Evolutionary conservation across 2,797 vertebrate species (phyloP), one percentile per base, ranked within the genome.

Genomic region (Megalops cyprinoides): DNA sequence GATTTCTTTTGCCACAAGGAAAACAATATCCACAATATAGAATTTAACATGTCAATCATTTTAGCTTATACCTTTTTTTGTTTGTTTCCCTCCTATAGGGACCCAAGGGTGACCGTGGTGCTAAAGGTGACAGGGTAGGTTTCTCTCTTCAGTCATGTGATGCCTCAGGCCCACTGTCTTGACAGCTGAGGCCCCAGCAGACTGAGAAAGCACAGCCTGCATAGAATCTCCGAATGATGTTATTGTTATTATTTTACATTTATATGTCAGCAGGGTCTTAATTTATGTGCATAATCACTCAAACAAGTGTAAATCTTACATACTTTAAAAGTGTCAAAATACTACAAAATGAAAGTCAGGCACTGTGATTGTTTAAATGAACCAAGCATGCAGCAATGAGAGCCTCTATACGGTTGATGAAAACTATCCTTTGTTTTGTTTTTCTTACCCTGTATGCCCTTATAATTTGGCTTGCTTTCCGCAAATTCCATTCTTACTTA

Each of bases 91-190:
- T 77, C 55, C 69, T 49, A 67, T 79, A 94, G 94, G 95, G 94
- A 92, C 96, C 97, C 88, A 95, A 90, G 84, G 97, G 97, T 94
- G 93, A 95, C 7, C 87, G 91, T 56, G 97, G 97, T 78, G 91
- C 95, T 83, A 97, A 92, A 89, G 98, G 97, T 87, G 96, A 97
- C 0, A 94, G 92, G 91, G 98, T 99, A 94, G 80, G 96, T 91
- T 78, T 55, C 0, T 0, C 5, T 9, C 28, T 51, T 23, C 34
- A 83, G 34, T 81, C 55, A 28, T 73, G 81, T 12, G 4, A 44
- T 77, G 20, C 23, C 14, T 81, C 77, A 37, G 28, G 20, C 62
- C 15, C 51, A 53, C 71, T 46, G 39, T 14, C 14, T 37, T 37
- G 23, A 58, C 18, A 58, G 7, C 42, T 2, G 9, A n/a, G 37